phyloP scores from a whole-genome alignment of 2,888 invertebrate species.

The Spilosoma lubricipeda region DNA sequence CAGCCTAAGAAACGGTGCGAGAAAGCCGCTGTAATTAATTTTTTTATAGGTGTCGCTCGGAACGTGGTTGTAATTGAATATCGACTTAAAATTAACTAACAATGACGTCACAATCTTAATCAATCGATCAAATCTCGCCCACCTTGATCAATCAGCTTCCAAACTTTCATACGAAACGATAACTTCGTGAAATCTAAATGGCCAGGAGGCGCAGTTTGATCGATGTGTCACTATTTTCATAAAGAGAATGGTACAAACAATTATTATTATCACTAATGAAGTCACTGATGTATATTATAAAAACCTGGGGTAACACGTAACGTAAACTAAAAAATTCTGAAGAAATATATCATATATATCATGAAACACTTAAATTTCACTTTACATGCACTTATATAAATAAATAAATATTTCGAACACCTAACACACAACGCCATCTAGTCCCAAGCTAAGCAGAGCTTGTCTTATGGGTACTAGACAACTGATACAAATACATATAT shows the following conservation, averaged over 20 bases:
- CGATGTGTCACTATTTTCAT: neutral
- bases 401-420: no score
- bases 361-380: neutral
- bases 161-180: neutral
- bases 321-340: neutral
- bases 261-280: neutral
- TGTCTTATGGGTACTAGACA: no score
- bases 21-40: no score
- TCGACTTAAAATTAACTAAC: neutral
- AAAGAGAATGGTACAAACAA: neutral
- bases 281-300: neutral
- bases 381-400: no score
- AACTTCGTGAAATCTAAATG: neutral
- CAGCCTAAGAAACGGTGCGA: no score
- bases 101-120: neutral
- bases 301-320: neutral
- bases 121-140: neutral
- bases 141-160: neutral
- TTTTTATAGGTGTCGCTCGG: neutral
- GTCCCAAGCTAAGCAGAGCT: no score
- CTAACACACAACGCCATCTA: no score
- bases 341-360: neutral
- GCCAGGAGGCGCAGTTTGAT: no score
- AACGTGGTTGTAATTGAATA: neutral
- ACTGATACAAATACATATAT: no score